Base-by-base conservation (phyloP, 2,797 vertebrate genomes). In the Sebastes hopkinsi region DNA sequence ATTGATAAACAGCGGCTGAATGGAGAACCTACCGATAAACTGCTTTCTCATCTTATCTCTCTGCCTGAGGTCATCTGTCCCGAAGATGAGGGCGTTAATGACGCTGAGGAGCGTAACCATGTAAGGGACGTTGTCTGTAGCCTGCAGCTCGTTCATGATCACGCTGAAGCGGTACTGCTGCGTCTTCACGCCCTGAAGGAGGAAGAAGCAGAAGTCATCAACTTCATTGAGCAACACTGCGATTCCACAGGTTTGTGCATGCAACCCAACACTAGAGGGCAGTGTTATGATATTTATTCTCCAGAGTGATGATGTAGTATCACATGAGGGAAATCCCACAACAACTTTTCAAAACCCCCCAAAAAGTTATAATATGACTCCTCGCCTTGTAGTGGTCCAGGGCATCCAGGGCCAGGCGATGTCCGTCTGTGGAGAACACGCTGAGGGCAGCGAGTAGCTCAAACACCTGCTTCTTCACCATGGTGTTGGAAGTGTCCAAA, bases 391-490 rank as follows among this genome's bases (percentile, higher is more conserved):
- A 99, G 75, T 99, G 97, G 71, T 99, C 97, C 84, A 99, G 94
- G 11, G 98, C 97, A 14, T 99, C 98, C 90, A 99, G 88, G 1
- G 97, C 96, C 90, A 99, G 95, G 20, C 91, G 70, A 1, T 99
- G 96, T 8, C 99, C 99, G 12, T 98, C 96, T 1, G 94, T 56
- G 0, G 98, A 99, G 86, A 99, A 99, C 92, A 99, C 96, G 88
- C 97, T 98, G 84, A 99, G 96, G 36, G 98, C 99, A 0, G 99
- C 98, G 38, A 99, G 94, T 36, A 99, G 96, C 88, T 99, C 99
- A 93, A 98, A 99, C 83, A 99, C 98, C 91, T 99, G 99, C 93
- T 97, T 99, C 95, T 99, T 99, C 85, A 99, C 99, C 98, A 99
- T 99, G 42, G 96, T 96, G 73, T 99, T 99, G 34, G 98, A 97